These are phyloP conservation scores for Masnerella sp. DNA, from an alignment of 2,888 invertebrate species.

Conservation along the genomic window DNA sequence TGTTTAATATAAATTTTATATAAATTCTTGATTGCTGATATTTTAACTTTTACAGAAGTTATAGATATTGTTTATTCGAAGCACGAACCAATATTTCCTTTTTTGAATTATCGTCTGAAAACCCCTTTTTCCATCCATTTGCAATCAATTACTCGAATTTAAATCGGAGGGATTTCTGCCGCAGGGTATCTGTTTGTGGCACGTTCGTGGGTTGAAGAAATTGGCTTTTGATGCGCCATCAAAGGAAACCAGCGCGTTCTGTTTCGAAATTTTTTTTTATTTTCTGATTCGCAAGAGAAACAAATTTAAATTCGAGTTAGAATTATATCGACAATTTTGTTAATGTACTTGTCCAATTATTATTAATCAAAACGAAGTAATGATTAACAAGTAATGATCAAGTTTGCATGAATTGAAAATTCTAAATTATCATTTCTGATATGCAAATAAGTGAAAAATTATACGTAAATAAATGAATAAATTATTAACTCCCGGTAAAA, in stretches of 20 bases:
- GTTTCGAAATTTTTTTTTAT: background rate
- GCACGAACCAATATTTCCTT: background rate
- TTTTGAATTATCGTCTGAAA: slow-evolving; percentile 8
- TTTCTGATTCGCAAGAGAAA: slow-evolving; percentile 36
- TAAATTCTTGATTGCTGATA: too few species aligned
- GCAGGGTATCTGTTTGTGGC: slow-evolving; percentile 69
- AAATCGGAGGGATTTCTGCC: slow-evolving; percentile 51
- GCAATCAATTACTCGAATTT: slow-evolving; percentile 57
- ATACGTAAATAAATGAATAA: too few species aligned
- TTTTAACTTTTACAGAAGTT: too few species aligned
- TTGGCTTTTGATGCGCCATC: slow-evolving; percentile 76
- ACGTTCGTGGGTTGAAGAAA: slow-evolving; percentile 70
- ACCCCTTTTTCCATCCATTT: slow-evolving; percentile 27
- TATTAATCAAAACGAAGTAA: too few species aligned
- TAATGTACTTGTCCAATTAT: too few species aligned
- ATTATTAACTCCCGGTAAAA: too few species aligned
- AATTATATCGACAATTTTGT: background rate
- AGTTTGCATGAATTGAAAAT: too few species aligned
- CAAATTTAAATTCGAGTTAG: slow-evolving; percentile 12
- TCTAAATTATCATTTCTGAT: too few species aligned
- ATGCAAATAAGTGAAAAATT: too few species aligned
- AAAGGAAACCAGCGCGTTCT: slow-evolving; percentile 66
- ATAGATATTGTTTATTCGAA: too few species aligned
- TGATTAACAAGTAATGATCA: too few species aligned
- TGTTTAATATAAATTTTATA: too few species aligned